phyloP scores from a whole-genome alignment of 2,113 vertebrate species.

The Dipodomys ordii region DNA sequence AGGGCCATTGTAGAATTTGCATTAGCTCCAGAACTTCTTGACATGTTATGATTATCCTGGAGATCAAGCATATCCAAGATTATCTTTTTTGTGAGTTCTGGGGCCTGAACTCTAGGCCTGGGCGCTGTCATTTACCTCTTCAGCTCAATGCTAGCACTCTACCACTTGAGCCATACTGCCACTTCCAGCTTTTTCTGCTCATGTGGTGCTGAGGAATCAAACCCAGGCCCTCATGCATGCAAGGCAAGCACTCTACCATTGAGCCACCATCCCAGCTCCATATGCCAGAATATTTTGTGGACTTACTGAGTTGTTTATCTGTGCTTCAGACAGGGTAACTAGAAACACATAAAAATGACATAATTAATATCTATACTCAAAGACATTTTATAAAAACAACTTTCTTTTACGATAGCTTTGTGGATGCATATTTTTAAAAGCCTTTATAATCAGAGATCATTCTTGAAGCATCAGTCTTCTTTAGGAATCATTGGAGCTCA shows the following conservation, averaged over 20 bases:
- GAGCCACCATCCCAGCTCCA: background rate
- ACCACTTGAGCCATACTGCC: too few species aligned
- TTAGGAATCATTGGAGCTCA: background rate
- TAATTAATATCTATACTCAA: background rate
- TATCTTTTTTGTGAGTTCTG: background rate
- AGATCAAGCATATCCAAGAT: background rate
- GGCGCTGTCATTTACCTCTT: too few species aligned
- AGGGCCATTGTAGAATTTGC: background rate
- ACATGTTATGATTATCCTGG: background rate
- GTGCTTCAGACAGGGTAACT: background rate
- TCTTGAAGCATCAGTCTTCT: background rate
- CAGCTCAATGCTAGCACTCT: too few species aligned
- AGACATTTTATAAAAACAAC: background rate
- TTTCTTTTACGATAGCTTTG: background rate
- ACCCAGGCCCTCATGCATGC: too few species aligned
- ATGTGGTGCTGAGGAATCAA: too few species aligned
- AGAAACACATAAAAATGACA: background rate
- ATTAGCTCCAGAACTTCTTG: background rate
- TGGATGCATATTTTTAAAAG: background rate
- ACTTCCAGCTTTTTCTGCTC: too few species aligned
- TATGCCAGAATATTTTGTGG: background rate
- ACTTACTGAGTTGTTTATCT: background rate
- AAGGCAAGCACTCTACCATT: too few species aligned
- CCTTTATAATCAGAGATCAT: background rate
- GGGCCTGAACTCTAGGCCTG: too few species aligned